phyloP scores from a whole-genome alignment of 2,797 vertebrate species.

The Pseudochirops cupreus region DNA sequence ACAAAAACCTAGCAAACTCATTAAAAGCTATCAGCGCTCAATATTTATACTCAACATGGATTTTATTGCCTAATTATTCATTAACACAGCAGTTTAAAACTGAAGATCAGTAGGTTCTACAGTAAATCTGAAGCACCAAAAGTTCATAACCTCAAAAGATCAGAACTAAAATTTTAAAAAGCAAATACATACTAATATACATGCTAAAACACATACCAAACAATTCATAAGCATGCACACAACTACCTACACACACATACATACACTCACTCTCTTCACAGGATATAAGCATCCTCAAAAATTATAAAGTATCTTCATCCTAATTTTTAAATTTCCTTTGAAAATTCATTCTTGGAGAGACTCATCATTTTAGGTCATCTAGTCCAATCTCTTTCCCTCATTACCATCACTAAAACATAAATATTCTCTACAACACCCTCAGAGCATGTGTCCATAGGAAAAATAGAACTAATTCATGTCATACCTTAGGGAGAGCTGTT shows the following conservation, averaged over 20 bases:
- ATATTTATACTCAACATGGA: constrained; percentile 47
- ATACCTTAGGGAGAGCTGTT: constrained; percentile 14
- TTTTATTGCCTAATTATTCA: neutral
- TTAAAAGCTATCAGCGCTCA: constrained; percentile 26
- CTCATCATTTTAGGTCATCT: neutral
- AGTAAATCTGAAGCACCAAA: constrained; percentile 73
- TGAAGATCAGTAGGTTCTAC: constrained; percentile 65
- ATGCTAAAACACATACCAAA: neutral
- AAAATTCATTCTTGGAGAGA: constrained; percentile 53
- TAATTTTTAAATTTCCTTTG: constrained; percentile 53
- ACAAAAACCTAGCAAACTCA: constrained; percentile 52
- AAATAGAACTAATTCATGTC: constrained; percentile 32
- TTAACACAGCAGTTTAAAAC: constrained; percentile 49
- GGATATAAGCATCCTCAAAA: constrained; percentile 45
- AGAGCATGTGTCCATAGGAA: neutral
- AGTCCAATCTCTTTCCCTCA: neutral
- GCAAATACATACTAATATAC: constrained; percentile 60
- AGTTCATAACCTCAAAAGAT: constrained; percentile 51
- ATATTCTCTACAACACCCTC: neutral
- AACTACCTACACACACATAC: neutral
- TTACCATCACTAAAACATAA: neutral
- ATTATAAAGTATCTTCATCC: constrained; percentile 61
- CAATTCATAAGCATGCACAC: no score
- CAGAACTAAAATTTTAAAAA: constrained; percentile 59
- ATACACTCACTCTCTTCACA: constrained; percentile 12